phyloP scores from a whole-genome alignment of 2,888 invertebrate species.

The Dryocosmus kuriphilus region DNA sequence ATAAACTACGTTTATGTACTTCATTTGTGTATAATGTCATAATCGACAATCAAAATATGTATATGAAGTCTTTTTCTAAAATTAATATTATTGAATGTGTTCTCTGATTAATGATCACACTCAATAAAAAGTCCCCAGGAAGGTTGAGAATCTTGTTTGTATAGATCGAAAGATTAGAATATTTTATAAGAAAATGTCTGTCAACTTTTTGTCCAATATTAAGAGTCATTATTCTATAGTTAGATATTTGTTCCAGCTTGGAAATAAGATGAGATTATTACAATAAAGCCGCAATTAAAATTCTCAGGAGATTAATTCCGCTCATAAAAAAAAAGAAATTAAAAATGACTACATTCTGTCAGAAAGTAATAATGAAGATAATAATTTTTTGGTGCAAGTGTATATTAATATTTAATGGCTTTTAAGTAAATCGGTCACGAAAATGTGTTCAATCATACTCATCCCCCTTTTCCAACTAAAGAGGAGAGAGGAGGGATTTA shows the following conservation, averaged over 20 bases:
- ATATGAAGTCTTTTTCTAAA: background rate
- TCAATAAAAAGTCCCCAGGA: background rate
- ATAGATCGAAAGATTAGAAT: background rate
- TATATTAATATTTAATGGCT: too few species aligned
- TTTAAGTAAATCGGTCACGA: too few species aligned
- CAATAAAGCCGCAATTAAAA: background rate
- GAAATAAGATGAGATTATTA: background rate
- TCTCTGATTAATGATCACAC: background rate
- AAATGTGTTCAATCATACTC: too few species aligned
- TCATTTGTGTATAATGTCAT: too few species aligned
- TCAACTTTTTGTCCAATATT: background rate
- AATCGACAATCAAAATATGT: background rate
- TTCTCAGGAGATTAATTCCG: background rate
- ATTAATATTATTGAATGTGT: background rate
- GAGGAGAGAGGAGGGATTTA: too few species aligned
- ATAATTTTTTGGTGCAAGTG: too few species aligned
- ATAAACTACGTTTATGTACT: too few species aligned
- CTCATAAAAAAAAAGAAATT: background rate
- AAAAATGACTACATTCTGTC: background rate
- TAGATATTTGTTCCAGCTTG: background rate
- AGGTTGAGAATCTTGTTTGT: background rate
- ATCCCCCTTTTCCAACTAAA: too few species aligned
- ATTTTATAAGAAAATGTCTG: background rate
- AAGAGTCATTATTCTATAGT: background rate
- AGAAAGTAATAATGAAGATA: too few species aligned